phyloP scores from a whole-genome alignment of 92 coral and sea anemone species.

The Pocillopora grandis region DNA sequence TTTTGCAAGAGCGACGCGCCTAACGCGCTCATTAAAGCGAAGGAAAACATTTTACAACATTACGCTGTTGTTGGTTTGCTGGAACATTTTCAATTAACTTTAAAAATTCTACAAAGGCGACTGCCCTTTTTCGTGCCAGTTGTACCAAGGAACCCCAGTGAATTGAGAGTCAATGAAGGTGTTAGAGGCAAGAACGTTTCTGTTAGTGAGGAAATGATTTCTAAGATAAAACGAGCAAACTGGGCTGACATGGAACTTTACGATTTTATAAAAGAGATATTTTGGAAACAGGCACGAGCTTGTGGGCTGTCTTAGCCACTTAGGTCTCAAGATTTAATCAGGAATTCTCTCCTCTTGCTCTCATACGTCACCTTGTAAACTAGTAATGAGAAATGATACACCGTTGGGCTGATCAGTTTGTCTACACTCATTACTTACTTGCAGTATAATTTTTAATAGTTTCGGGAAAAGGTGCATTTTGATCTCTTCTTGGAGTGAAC shows the following conservation, averaged over 20 bases:
- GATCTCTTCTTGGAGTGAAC: too few relatives aligned
- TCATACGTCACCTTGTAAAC: too few relatives aligned
- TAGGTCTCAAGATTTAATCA: not conserved
- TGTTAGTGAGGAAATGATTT: slow-evolving; percentile 40
- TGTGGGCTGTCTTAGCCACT: slow-evolving; percentile 22
- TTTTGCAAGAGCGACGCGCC: slow-evolving; percentile 49
- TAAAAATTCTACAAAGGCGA: slow-evolving; percentile 57
- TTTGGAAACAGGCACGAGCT: slow-evolving; percentile 38
- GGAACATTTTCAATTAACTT: slow-evolving; percentile 15
- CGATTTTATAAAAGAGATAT: slow-evolving; percentile 33
- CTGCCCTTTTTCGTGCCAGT: slow-evolving; percentile 53
- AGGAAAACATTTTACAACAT: not conserved
- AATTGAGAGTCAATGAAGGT: not conserved
- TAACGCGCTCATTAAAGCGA: slow-evolving; percentile 57
- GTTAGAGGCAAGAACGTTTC: slow-evolving; percentile 8
- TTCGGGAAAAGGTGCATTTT: too few relatives aligned
- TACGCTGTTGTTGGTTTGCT: slow-evolving; percentile 10
- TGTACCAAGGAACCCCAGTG: not conserved
- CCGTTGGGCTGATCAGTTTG: too few relatives aligned
- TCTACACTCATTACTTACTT: too few relatives aligned
- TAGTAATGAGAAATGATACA: too few relatives aligned
- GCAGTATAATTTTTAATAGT: too few relatives aligned
- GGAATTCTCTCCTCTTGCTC: not conserved
- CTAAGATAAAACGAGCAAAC: slow-evolving; percentile 31
- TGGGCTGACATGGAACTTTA: slow-evolving; percentile 54